These are phyloP conservation scores for Eupithecia subumbrata DNA, from an alignment of 2,888 invertebrate genomes.

Conservation along the genomic window DNA sequence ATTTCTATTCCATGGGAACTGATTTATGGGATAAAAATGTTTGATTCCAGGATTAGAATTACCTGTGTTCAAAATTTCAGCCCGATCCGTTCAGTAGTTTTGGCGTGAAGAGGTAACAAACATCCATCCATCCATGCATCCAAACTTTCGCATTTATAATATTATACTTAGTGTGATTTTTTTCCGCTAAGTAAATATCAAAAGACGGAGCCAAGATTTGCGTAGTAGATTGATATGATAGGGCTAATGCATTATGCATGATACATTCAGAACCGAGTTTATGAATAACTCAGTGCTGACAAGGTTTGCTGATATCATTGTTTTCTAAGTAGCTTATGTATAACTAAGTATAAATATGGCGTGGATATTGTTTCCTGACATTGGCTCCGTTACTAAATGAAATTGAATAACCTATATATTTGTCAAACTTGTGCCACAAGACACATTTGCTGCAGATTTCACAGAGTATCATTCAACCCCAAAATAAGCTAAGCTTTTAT, in stretches of 20 bases:
- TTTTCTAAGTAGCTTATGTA: slow-evolving; percentile 30
- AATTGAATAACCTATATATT: background rate
- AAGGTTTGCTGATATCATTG: slow-evolving; percentile 51
- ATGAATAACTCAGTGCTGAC: slow-evolving; percentile 52
- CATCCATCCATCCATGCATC: too few species aligned
- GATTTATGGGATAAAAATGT: too few species aligned
- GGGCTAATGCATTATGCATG: slow-evolving; percentile 54
- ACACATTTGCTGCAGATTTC: background rate
- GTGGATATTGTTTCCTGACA: background rate
- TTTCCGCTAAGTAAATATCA: background rate
- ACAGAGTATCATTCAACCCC: background rate
- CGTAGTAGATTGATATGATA: slow-evolving; percentile 58
- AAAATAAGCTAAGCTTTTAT: background rate
- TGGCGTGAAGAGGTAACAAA: too few species aligned
- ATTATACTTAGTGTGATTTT: too few species aligned
- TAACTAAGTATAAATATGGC: background rate
- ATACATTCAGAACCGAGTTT: slow-evolving; percentile 50
- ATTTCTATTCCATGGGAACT: too few species aligned
- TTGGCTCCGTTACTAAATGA: background rate
- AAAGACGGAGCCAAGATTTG: slow-evolving; percentile 14
- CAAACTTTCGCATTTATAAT: too few species aligned
- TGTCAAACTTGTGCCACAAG: too few species aligned
- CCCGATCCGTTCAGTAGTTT: too few species aligned
- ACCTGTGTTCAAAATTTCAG: too few species aligned
- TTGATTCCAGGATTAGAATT: too few species aligned